phyloP scores from a whole-genome alignment of 2,888 invertebrate species.

The Halictus quadricinctus region DNA sequence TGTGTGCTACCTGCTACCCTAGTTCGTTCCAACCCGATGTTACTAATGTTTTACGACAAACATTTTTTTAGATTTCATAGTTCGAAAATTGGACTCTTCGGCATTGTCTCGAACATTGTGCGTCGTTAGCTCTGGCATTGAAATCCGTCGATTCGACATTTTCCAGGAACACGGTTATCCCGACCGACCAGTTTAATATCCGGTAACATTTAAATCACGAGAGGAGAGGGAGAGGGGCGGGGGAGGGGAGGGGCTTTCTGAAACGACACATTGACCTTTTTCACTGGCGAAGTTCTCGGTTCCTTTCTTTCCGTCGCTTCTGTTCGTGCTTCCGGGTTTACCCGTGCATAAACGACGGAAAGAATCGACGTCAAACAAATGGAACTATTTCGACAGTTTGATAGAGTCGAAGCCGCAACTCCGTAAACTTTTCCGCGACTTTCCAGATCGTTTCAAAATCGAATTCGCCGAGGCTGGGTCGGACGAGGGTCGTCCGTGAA shows the following conservation, averaged over 20 bases:
- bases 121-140: constrained; percentile 28
- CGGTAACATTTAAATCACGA: constrained; percentile 55
- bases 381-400: constrained; percentile 25
- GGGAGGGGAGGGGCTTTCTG: constrained; percentile 23
- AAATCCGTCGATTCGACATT: constrained; percentile 61
- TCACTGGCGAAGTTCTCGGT: constrained; percentile 2
- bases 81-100: no score
- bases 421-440: not conserved
- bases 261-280: constrained; percentile 52
- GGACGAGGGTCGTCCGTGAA: not conserved
- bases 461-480: not conserved
- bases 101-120: not conserved
- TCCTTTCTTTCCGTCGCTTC: not conserved
- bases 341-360: constrained; percentile 12
- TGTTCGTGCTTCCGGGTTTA: constrained; percentile 2
- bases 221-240: not conserved
- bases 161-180: constrained; percentile 41
- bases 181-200: constrained; percentile 60
- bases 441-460: not conserved
- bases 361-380: constrained; percentile 5
- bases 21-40: no score
- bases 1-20: no score
- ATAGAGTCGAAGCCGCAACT: constrained; percentile 18
- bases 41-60: no score
- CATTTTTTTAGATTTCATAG: no score